Evolutionary conservation across 2,888 invertebrate species (phyloP).

Genomic region (Latrodectus elegans): DNA sequence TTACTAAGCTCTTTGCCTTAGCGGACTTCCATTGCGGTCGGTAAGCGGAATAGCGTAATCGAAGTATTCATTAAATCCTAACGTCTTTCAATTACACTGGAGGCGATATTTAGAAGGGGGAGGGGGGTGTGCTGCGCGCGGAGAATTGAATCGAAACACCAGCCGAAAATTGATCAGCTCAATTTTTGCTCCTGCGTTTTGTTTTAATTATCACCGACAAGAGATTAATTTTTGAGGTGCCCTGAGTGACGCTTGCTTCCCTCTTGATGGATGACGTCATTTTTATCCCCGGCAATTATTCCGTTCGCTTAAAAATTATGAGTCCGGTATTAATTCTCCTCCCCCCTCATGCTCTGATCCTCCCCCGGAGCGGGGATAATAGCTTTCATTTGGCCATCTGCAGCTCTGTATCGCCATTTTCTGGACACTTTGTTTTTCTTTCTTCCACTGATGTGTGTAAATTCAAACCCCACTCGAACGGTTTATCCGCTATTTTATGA

Average conservation of each 20-base stretch:
- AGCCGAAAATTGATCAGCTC: conserved; percentile 65
- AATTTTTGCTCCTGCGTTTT: conserved; percentile 68
- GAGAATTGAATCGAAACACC: conserved; percentile 59
- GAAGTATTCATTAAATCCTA: conserved; percentile 69
- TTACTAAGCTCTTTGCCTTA: conserved; percentile 58
- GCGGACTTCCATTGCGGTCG: conserved; percentile 34
- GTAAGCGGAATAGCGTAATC: conserved; percentile 62
- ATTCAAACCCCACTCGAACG: too few relatives aligned
- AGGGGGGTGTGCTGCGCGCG: not conserved
- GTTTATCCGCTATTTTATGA: too few relatives aligned
- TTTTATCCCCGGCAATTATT: conserved; percentile 68
- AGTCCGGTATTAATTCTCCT: conserved; percentile 51
- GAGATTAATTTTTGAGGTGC: conserved; percentile 66
- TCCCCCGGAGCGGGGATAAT: conserved; percentile 17
- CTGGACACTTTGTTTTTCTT: too few relatives aligned
- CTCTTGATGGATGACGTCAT: conserved; percentile 65
- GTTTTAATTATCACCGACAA: conserved; percentile 69
- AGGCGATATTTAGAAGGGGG: conserved; percentile 62
- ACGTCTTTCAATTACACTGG: conserved; percentile 68
- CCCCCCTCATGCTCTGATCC: conserved; percentile 7
- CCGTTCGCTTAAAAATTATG: conserved; percentile 57
- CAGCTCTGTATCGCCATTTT: too few relatives aligned
- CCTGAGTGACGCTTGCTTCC: conserved; percentile 63
- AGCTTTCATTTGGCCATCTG: conserved; percentile 1
- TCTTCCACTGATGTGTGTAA: too few relatives aligned